Evolutionary conservation across 2,888 invertebrate genomes (phyloP), one percentile per base, ranked within the genome.

Genomic region (Periphyllus acericola): DNA sequence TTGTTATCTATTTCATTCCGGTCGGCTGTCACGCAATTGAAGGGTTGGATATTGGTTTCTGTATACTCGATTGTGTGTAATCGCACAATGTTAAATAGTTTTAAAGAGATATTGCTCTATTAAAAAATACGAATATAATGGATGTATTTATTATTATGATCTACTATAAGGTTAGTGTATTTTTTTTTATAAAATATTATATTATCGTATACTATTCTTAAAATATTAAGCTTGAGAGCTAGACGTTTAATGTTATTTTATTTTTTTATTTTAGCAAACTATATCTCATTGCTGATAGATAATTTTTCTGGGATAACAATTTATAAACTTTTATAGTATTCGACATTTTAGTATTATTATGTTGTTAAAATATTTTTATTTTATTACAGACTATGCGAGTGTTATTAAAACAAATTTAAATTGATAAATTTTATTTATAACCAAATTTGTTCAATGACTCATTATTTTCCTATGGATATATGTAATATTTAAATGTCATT

Each of bases 1-100:
- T 46, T 68, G 84, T 84, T 84, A 84, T 84, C 84, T 84, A 76
- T 84, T 84, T 34, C 84, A 46, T 84, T 84, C 76, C 84, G 14
- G 84, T 84, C 32, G 76, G 46, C 29, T 84, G 84, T 84, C 76
- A 46, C 66, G 32, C n/a, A 46, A 66, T 84, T 68, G 46, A 46
- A 36, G 76, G 76, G 76, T 76, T 29, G 40, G 25, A 25, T 84
- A 84, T 84, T 60, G 75, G 75, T 83, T 75, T 76, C 34, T 46
- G 11, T 46, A 46, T 9, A 46, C 9, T 46, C 46, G 9, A 78
- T 84, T 68, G 84, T 84, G 76, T 84, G 17, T 46, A 52, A 84
- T 84, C 76, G 5, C 74, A n/a, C n/a, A 52, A 55, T 60, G 32
- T 71, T 71, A 68, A 52, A 83, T 83, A 29, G 55, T 74, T 46